Evolutionary conservation across 2,797 vertebrate species (phyloP).

Genomic region (Hypotaenidia okinawae): DNA sequence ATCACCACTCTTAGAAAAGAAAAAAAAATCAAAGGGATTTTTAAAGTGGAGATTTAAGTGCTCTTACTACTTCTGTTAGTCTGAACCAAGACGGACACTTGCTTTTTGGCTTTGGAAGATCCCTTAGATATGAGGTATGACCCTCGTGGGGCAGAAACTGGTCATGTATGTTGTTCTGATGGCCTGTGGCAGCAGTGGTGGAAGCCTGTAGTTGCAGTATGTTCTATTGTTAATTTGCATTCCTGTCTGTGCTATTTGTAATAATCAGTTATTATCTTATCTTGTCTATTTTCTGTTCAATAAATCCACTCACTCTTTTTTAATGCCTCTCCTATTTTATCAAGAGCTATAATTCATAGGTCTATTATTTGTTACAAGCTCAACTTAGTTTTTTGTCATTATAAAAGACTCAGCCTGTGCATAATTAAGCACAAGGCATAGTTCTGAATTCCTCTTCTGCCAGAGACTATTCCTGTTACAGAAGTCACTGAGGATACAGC

Average conservation of each 20-base stretch:
- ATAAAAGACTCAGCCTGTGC: neutral
- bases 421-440: neutral
- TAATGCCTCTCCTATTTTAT: neutral
- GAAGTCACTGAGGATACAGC: neutral
- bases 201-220: neutral
- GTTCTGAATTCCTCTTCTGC: neutral
- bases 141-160: neutral
- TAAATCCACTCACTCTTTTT: neutral
- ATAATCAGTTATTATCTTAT: neutral
- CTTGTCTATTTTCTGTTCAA: neutral
- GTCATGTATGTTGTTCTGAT: neutral
- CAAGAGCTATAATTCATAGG: neutral
- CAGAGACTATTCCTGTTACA: neutral
- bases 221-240: neutral
- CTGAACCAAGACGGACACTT: neutral
- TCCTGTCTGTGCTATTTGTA: neutral
- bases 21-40: neutral
- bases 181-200: neutral
- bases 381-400: neutral
- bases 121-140: neutral
- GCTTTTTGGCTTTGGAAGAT: neutral
- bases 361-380: neutral
- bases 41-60: neutral
- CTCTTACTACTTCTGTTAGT: neutral
- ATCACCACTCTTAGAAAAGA: neutral